Conservation (phyloP, 2,888 invertebrate genomes). For the Ochropleura plecta region DNA sequence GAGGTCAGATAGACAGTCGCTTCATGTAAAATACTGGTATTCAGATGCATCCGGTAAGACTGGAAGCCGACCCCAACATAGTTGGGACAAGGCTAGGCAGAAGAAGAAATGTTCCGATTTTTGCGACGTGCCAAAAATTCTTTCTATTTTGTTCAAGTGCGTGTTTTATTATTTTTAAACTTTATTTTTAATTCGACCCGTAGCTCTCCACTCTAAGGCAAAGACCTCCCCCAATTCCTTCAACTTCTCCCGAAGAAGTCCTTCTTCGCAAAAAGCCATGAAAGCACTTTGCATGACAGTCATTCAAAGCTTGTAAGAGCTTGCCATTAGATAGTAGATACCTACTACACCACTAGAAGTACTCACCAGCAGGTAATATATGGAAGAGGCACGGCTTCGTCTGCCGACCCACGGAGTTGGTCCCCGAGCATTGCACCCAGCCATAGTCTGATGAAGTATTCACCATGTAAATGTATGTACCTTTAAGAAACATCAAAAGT, state of each 20-base stretch:
- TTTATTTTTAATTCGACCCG: too few species aligned
- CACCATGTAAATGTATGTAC: conserved; percentile 88
- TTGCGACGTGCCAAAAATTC: neutral
- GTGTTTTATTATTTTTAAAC: neutral
- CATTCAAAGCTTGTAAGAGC: neutral
- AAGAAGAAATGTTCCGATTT: neutral
- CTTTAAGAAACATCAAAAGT: conserved; percentile 67
- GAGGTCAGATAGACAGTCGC: too few species aligned
- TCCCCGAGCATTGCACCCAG: conserved; percentile 94
- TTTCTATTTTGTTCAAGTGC: neutral
- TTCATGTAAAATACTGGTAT: too few species aligned
- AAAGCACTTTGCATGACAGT: too few species aligned
- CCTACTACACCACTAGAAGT: too few species aligned
- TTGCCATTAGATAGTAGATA: neutral
- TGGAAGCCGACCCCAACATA: too few species aligned
- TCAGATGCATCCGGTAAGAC: too few species aligned
- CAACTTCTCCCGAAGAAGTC: too few species aligned
- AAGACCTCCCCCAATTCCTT: too few species aligned
- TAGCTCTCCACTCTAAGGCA: too few species aligned
- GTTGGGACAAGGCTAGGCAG: too few species aligned
- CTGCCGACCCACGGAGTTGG: conserved; percentile 93
- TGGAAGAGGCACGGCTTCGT: conserved; percentile 93
- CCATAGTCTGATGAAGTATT: conserved; percentile 93
- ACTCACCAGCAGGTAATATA: conserved; percentile 92
- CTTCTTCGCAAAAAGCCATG: too few species aligned